Base-by-base conservation (phyloP, 2,888 invertebrate genomes). In the Clanis bilineata region DNA sequence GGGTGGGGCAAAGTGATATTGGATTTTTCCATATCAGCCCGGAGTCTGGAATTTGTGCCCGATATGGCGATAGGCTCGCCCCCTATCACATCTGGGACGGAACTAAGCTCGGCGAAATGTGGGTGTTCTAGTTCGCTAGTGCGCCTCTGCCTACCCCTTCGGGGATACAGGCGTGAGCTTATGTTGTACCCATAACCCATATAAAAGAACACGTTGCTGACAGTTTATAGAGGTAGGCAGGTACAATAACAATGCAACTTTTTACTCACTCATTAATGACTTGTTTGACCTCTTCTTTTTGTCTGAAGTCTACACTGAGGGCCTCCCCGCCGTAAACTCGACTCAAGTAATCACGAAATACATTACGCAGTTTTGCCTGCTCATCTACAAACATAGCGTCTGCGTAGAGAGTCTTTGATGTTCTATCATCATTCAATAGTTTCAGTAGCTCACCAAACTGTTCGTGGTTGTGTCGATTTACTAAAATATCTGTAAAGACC, bases 361-460 rank as follows among this genome's bases (percentile, higher is more conserved):
- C 74, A 0, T 85, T 82, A 9, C 95, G 89, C 21, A 95, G 86
- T 0, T 90, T 91, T 62, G 88, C 93, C 15, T 87, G 88, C 10
- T 82, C 74, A 77, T 95, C 94, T 0, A 95, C 88, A 69, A 95
- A 95, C 56, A 95, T 80, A 0, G 93, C 95, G 58, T 93, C 93
- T 0, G 94, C 94, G 61, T 93, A 93, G 36, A 86, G 69, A 0
- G 90, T 85, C 64, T 85, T 85, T 12, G 89, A 82, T 1, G 63
- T 65, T 44, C 62, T 62, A 21, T 70, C 70, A 6, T 65, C 58
- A 59, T 82, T 83, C 39, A 90, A 68, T 2, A 64, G 43, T 23
- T 82, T 78, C 22, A 95, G 76, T 45, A 94, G 76, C 9, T 85
- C 73, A 0, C 94, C 95, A 58, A 95, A 93, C 65, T 93, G 87